Percentiles rank a stretch among this genome's conserved stretches.
Conservation (phyloP, 2,797 vertebrate species). For the Antrozous pallidus region DNA sequence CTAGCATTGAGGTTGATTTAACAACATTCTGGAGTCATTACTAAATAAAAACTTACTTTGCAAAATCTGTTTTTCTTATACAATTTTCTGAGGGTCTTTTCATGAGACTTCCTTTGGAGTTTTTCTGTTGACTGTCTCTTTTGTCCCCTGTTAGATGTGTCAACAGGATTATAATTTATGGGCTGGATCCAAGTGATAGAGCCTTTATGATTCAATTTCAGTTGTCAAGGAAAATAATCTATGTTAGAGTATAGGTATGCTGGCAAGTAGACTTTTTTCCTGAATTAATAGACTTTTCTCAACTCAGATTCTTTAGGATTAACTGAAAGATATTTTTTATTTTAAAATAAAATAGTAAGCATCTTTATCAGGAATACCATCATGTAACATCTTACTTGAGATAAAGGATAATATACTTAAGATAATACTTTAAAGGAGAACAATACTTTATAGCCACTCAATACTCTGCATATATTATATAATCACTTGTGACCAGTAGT, state of each 20-base stretch:
- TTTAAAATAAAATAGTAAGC: slow-evolving; percentile 37
- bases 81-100: slow-evolving; percentile 54
- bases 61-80: slow-evolving; percentile 58
- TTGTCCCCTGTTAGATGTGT: slow-evolving; percentile 42
- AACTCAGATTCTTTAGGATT: slow-evolving; percentile 30
- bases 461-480: neutral
- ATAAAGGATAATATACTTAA: neutral
- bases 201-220: slow-evolving; percentile 45
- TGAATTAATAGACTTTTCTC: slow-evolving; percentile 48
- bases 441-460: neutral
- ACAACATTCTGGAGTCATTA: slow-evolving; percentile 29
- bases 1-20: slow-evolving; percentile 60
- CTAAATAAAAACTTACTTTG: slow-evolving; percentile 64
- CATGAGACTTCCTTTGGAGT: slow-evolving; percentile 31
- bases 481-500: neutral
- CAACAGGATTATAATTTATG: slow-evolving; percentile 53
- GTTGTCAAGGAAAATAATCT: slow-evolving; percentile 39
- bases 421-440: slow-evolving; percentile 5
- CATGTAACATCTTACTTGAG: slow-evolving; percentile 22
- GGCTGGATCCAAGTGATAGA: slow-evolving; percentile 23
- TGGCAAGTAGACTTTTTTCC: slow-evolving; percentile 38
- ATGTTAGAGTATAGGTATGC: slow-evolving; percentile 45
- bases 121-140: slow-evolving; percentile 35
- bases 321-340: slow-evolving; percentile 42
- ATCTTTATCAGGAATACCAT: neutral